Evolutionary conservation across 2,113 vertebrate species (phyloP), one percentile per base, ranked within the genome.

Genomic region (Sterna hirundo): DNA sequence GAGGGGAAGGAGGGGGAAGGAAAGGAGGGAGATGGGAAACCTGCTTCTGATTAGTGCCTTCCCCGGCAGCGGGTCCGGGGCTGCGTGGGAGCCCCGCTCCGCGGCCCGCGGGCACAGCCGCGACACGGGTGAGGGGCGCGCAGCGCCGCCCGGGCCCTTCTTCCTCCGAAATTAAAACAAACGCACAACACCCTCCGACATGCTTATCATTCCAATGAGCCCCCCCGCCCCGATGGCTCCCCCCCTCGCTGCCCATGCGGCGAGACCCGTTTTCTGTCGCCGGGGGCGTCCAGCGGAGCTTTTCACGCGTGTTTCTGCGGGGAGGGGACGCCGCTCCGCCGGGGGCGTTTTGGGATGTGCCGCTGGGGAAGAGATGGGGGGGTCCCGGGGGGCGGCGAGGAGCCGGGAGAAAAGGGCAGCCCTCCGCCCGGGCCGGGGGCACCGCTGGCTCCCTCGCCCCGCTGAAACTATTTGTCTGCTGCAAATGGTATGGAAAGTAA

Each of bases 1-100:
- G 61, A 32, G 26, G 23, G 32, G 27, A 21, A 40, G 76, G 77
- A 5, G 13, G 26, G 25, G 42, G 27, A n/a, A 52, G 47, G 61
- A 32, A 88, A 92, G 61, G 14, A 68, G 76, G 9, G 66, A 94
- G 72, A 3, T 20, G 46, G 65, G 64, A 93, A 95, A 90, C 52
- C 94, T 96, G 96, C 94, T 95, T 87, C 85, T 97, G 84, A 95
- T 96, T 97, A 95, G 57, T 21, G 64, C 68, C 46, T 93, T 88
- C 58, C 68, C 78, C 47, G 23, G 60, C 74, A 60, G n/a, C 40
- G 51, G 42, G 66, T 60, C 86, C 55, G 40, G 42, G n/a, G 64
- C 90, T 76, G 64, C 46, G 44, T 84, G 21, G 10, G 18, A 75
- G 32, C 25, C 15, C 27, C 32, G 10, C 55, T 58, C 29, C 76